Evolutionary conservation across 2,797 vertebrate species (phyloP).

Genomic region (Buphagus erythrorhynchus): DNA sequence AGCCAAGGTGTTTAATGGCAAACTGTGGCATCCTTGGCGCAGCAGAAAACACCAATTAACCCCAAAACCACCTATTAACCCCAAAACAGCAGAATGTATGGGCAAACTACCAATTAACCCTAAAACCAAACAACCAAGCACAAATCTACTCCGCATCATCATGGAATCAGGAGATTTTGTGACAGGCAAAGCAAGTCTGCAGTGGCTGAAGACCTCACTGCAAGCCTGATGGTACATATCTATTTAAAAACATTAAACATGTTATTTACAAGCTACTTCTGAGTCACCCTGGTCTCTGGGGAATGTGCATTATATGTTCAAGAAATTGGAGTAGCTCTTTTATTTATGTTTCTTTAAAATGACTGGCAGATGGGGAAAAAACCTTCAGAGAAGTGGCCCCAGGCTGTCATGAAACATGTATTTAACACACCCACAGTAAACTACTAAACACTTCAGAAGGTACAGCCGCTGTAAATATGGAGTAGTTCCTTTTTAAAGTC

Average conservation of each 20-base stretch:
- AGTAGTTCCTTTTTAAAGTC: not conserved
- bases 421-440: slow-evolving; percentile 59
- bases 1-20: not conserved
- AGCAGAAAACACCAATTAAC: not conserved
- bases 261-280: slow-evolving; percentile 59
- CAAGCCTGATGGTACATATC: not conserved
- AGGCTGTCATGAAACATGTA: slow-evolving; percentile 55
- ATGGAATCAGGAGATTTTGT: not conserved
- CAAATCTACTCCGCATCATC: not conserved
- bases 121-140: not conserved
- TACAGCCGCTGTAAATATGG: not conserved
- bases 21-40: not conserved
- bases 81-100: not conserved
- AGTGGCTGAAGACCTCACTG: slow-evolving; percentile 3
- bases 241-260: slow-evolving; percentile 41
- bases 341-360: slow-evolving; percentile 62
- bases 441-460: slow-evolving; percentile 42
- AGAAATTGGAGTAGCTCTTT: slow-evolving; percentile 54
- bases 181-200: not conserved
- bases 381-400: slow-evolving; percentile 51
- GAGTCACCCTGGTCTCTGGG: slow-evolving; percentile 21
- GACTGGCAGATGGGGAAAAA: slow-evolving; percentile 63
- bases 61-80: too few species aligned
- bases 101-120: not conserved
- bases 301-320: slow-evolving; percentile 23